Base-by-base conservation (phyloP, 2,113 vertebrate species). In the Oreochromis niloticus region DNA sequence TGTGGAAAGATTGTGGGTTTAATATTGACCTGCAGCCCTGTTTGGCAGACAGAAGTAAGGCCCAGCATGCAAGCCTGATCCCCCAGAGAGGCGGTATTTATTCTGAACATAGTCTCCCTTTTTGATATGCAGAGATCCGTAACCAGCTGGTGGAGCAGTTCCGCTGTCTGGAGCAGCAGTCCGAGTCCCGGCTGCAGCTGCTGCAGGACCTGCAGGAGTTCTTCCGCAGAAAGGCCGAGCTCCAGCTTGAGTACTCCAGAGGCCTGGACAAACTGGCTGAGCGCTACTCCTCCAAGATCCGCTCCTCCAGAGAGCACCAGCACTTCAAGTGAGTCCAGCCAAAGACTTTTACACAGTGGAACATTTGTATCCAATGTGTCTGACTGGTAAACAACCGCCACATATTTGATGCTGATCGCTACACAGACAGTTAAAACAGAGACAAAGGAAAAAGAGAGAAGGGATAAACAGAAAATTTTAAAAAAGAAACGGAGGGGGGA, bases 181-280 rank as follows among this genome's bases (percentile, higher is more conserved):
- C 98, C 0, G 98, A 99, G 94, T 98, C 98, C 0, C 96, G 98
- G 5, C 96, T 98, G 88, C 97, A 99, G 92, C 97, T 99, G 92
- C 97, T 99, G 52, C 98, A 99, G 95, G 98, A 99, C 94, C 97
- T 99, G 89, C 98, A 99, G 95, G 98, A 99, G 81, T 99, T 99
- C 95, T 98, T 99, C 96, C 97, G 98, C 75, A 96, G 98, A 86
- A 99, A 99, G 91, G 98, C 98, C 0, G 98, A 99, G 96, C 98
- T 99, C 1, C 97, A 99, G 94, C 96, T 99, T 0, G 98, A 99
- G 94, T 99, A 98, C 63, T 98, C 98, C 52, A 94, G 98, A 43
- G 97, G 98, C 95, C 95, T 99, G 95, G 98, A 99, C 93, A 99
- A 99, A 85, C 96, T 99, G 95, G 98, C 98, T 0, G 98, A 99